Base-by-base conservation (phyloP, 2,113 vertebrate genomes). In the Delphinapterus leucas region DNA sequence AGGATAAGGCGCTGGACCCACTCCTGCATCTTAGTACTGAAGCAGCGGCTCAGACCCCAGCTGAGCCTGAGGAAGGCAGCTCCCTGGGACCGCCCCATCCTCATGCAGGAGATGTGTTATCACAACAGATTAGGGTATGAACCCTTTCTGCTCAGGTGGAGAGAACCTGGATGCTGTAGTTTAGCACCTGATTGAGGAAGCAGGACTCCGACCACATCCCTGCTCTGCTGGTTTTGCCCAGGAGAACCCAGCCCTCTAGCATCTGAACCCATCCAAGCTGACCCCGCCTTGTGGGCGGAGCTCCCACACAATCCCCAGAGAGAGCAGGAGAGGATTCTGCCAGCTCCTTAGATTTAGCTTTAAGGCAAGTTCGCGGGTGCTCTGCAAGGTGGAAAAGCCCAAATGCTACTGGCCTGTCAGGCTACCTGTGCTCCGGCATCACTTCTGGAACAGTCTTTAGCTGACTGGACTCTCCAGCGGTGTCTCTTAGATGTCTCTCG, bases 401-500 rank as follows among this genome's bases (percentile, higher is more conserved):
- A 20, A 28, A 33, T 33, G 44, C 9, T 77, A 33, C 33, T 49
- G 9, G 44, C 74, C 44, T 49, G 9, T 77, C 17, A 33, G 9
- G 9, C 44, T 77, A 17, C 20, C 74, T 49, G 18, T 49, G 17
- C 44, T 49, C 17, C 0, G 0, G 31, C 44, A 49, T 20, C 28
- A 77, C 44, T 33, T 77, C 44, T 49, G 47, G 44, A 77, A 33
- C 28, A 21, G 74, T 49, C 28, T 77, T 49, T 9, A 49, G 74
- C 74, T 28, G 47, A 77, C 28, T 49, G 9, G 44, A 21, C 9
- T 77, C 44, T 76, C 73, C 44, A 76, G 44, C 0, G 1, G 17
- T 47, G 41, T 26, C 26, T 8, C 1, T 0, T 47, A 41, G 47
- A 31, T 47, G 73, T 41, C 73, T 76, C 0, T 1, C 0, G 0